Evolutionary conservation across 1,140 invertebrate genomes (phyloP).

Genomic region (Choristoneura fumiferana): DNA sequence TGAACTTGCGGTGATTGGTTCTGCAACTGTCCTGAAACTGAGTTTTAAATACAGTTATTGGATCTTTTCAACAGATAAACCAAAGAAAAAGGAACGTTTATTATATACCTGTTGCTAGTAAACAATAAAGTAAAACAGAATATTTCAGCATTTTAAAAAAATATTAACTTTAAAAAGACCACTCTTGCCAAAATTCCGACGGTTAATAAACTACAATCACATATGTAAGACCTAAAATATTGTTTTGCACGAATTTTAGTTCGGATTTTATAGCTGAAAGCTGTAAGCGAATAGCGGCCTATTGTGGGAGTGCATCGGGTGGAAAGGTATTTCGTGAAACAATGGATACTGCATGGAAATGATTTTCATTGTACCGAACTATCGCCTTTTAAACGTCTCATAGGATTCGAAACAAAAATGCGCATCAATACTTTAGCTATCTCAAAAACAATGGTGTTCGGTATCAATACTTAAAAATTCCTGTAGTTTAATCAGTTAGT

Average conservation of each 20-base stretch:
- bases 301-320: conserved; percentile 46
- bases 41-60: no score
- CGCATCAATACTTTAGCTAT: neutral
- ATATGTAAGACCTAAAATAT: neutral
- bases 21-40: no score
- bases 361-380: conserved; percentile 46
- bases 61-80: no score
- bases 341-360: conserved; percentile 51
- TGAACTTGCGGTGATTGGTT: no score
- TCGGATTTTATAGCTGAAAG: conserved; percentile 40
- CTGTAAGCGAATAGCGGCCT: conserved; percentile 50
- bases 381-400: conserved; percentile 16
- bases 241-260: conserved; percentile 13
- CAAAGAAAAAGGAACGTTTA: neutral
- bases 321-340: conserved; percentile 55
- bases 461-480: no score
- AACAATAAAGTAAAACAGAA: neutral
- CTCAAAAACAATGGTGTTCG: conserved; percentile 2
- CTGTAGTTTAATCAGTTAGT: no score
- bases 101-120: neutral
- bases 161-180: neutral
- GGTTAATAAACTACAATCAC: neutral
- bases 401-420: conserved; percentile 8
- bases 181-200: neutral
- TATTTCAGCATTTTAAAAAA: conserved; percentile 11